Evolutionary conservation across 2,113 vertebrate genomes (phyloP), one percentile per base, ranked within the genome.

Genomic region (Lepus europaeus): DNA sequence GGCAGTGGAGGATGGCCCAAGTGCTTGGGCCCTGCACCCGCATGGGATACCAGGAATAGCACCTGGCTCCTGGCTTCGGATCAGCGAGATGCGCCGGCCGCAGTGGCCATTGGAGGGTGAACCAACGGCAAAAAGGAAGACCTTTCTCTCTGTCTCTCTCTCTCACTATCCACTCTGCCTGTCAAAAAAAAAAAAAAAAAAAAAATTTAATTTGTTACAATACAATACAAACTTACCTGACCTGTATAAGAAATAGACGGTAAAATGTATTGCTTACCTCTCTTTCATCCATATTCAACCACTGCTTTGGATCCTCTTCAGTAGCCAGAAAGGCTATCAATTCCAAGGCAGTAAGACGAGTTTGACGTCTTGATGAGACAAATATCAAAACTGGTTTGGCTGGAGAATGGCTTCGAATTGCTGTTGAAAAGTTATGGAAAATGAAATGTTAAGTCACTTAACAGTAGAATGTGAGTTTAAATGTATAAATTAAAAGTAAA

Each of bases 221-320:
- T 33, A 87, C 0, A 87, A 87, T 72, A 76, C 2, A 95, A 86
- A 89, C 20, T 70, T 29, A 94, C 31, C 87, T 95, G 12, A 61
- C 86, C 94, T 76, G 29, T 13, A 83, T 10, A 92, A 95, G 27
- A 76, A 90, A 83, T 14, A 84, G 76, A 96, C 89, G 49, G 86
- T 78, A 91, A 93, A 89, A 84, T 19, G 69, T 45, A n/a, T 14
- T 59, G 25, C 96, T 96, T 98, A 99, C 99, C 99, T 99, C 99
- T 98, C 99, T 98, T 98, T 99, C 99, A 80, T 99, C 99, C 98
- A 99, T 99, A 97, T 99, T 99, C 92, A 99, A 98, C 99, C 99
- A 99, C 81, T 99, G 99, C 89, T 99, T 99, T 95, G 99, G 99
- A 98, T 99, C 99, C 97, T 99, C 99, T 95, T 99, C 99, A 0